Evolutionary conservation across 2,888 invertebrate species (phyloP), one percentile per base, ranked within the genome.

Genomic region (Pocota personata): DNA sequence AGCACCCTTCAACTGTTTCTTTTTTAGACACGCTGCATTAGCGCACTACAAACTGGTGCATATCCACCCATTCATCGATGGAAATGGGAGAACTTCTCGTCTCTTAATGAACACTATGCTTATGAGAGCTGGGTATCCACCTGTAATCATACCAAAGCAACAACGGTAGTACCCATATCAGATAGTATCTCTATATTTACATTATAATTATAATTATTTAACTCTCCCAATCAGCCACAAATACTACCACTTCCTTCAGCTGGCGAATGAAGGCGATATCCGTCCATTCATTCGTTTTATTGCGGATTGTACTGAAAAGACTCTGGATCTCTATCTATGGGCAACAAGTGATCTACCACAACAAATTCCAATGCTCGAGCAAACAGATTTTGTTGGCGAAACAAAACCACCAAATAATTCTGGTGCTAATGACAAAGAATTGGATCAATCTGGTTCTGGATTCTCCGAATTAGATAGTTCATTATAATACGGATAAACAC

Each of bases 21-120:
- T 50, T 89, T 89, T 83, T 88, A 97, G 98, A 92, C 97, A 97
- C 91, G 98, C 99, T 64, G 99, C 99, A 0, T 93, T 99, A 69
- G 98, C 98, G 0, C 99, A 99, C 93, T 99, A 99, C 93, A 98
- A 98, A 93, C 92, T 99, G 52, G 99, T 99, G 0, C 97, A 97
- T 91, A 98, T 99, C 88, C 99, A 99, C 93, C 99, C 99, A 0
- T 99, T 99, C 93, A 95, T 96, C 2, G 99, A 99, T 92, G 99
- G 99, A 58, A 99, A 99, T 90, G 99, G 99, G 0, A 95, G 99
- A 90, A 99, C 99, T 0, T 98, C 98, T 12, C 94, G 99, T 30
- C 94, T 99, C 24, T 94, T 99, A 1, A 99, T 99, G 98, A 99
- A 99, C 93, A 95, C 98, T 88, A 95, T 99, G 87, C 94, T 99